Base-by-base conservation (phyloP, 1,140 invertebrate species). In the Diorhabda sublineata region DNA sequence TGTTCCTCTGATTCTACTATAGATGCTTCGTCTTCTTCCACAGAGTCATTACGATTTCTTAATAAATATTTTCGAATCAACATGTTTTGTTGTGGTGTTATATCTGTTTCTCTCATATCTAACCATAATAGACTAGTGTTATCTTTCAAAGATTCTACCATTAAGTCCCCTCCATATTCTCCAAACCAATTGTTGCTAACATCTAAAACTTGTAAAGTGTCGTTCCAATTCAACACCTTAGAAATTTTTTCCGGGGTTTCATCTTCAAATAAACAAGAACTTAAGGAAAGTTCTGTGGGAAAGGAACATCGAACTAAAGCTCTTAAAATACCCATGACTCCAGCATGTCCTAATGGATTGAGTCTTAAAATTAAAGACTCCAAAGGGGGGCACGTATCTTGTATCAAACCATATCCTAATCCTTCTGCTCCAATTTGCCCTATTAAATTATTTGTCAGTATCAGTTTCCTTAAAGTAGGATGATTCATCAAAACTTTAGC, bases 181-280 rank as follows among this genome's bases (percentile, higher is more conserved):
- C 73, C 75, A 66, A 82, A 75, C 73, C 76, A 76, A 69, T 82
- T 82, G 61, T 74, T 77, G 43, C 78, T 80, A 11, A 82, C 69
- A 74, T 82, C 79, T 43, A 82, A 45, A 8, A 61, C 69, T 57
- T 74, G 74, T 3, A 82, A 60, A 45, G 71, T 67, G 7, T 60
- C 70, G 60, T 81, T 81, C 3, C 81, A 56, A 52, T 73, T 74
- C n/a, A 82, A 60, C 69, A 79, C 75, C 52, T 77, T 68, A 2
- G 73, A 77, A 4, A 81, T 52, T 52, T 78, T 74, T 5, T 75
- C 59, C 0, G 74, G 73, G 2, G 77, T 77, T 11, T 75, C 72
- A 52, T 77, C 73, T 41, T 74, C 73, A 58, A 81, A 77, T 9
- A 73, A 64, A 66, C 77, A 79, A 3, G 75, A 76, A n/a, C 74